Percentiles rank a stretch among this genome's conserved stretches.
phyloP scores from a whole-genome alignment of 2,888 invertebrate species.

The Nemoura dubitans region DNA sequence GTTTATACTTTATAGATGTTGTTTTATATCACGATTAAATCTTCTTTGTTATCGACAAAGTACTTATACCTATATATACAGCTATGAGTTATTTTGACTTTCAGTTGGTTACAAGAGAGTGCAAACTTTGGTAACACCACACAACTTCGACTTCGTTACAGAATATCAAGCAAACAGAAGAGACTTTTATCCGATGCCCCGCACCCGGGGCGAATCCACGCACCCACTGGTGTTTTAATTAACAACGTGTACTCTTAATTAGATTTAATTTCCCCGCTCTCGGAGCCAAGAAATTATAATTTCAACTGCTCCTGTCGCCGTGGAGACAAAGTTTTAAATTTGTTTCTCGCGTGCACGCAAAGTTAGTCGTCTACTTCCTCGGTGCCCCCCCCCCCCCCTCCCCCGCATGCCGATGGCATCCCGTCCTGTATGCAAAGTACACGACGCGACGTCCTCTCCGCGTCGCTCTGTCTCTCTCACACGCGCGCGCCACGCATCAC shows the following conservation, averaged over 20 bases:
- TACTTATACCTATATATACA: not conserved
- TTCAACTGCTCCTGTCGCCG: not conserved
- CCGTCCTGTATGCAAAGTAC: not conserved
- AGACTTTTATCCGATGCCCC: not conserved
- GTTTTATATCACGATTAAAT: constrained; percentile 7
- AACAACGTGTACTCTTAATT: not conserved
- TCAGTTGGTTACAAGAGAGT: not conserved
- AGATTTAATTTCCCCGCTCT: not conserved
- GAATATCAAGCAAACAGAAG: not conserved
- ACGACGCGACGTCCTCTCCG: not conserved
- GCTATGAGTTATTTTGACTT: not conserved
- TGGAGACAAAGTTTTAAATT: constrained; percentile 3
- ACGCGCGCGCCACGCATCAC: not conserved
- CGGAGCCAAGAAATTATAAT: not conserved
- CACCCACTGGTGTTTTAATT: not conserved
- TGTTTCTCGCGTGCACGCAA: not conserved
- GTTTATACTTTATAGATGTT: not conserved
- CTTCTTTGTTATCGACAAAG: not conserved
- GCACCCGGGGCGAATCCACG: not conserved
- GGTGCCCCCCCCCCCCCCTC: no score
- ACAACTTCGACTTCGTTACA: not conserved
- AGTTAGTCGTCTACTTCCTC: not conserved
- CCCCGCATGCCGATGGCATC: not conserved
- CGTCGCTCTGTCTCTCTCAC: not conserved
- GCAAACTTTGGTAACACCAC: not conserved